These are phyloP conservation scores for Serilophus lunatus DNA, from an alignment of 2,113 vertebrate genomes.

Conservation along the genomic window DNA sequence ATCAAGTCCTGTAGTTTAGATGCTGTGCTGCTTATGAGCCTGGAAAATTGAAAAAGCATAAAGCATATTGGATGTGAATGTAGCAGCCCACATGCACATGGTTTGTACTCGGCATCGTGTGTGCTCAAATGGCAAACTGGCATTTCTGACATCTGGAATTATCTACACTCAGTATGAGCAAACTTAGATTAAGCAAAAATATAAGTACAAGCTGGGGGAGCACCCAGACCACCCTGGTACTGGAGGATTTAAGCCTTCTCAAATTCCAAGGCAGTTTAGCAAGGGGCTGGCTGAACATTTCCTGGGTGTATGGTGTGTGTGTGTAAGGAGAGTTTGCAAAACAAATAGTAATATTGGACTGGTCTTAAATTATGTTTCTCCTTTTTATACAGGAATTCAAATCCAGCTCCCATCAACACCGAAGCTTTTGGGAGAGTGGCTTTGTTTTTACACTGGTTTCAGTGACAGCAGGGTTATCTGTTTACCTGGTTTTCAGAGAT, in stretches of 20 bases:
- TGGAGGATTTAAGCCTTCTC: not conserved
- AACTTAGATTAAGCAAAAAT: not conserved
- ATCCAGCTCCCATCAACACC: not conserved
- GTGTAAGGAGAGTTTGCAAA: not conserved
- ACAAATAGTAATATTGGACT: not conserved
- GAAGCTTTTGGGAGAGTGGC: not conserved
- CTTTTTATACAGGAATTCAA: not conserved
- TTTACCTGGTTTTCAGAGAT: not conserved
- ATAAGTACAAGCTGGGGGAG: not conserved
- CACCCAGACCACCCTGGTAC: not conserved
- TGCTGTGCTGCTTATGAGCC: slow-evolving; percentile 58
- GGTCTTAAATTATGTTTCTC: not conserved
- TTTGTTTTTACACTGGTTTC: not conserved
- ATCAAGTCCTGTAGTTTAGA: slow-evolving; percentile 57
- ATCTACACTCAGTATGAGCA: not conserved
- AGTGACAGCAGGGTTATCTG: not conserved
- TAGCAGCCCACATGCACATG: not conserved
- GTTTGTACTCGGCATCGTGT: not conserved
- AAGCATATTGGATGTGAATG: not conserved
- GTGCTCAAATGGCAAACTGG: not conserved
- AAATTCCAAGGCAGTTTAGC: not conserved
- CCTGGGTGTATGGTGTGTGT: not conserved
- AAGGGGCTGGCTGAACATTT: not conserved
- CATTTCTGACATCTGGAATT: not conserved
- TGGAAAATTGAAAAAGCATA: slow-evolving; percentile 32